Conservation (phyloP, 2,888 invertebrate genomes). For the Muschampia staudingeri region DNA sequence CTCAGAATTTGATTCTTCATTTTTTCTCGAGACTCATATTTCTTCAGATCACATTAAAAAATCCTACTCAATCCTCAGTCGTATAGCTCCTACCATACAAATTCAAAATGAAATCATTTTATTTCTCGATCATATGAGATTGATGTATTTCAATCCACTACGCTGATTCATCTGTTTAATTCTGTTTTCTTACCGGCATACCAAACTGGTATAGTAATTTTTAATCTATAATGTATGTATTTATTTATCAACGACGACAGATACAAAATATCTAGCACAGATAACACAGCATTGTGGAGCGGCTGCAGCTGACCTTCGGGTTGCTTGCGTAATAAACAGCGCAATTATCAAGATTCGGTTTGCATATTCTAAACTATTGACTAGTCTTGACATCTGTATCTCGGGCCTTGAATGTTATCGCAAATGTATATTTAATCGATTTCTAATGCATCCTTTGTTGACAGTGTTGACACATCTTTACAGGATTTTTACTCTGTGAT, state of each 20-base stretch:
- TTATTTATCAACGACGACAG: background rate
- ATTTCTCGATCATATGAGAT: too few species aligned
- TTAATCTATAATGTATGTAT: background rate
- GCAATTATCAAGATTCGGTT: conserved; percentile 23
- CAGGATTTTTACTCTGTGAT: background rate
- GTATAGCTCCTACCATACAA: too few species aligned
- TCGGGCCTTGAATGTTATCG: conserved; percentile 5
- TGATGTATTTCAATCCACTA: too few species aligned
- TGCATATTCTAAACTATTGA: conserved; percentile 21
- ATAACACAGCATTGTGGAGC: conserved; percentile 17
- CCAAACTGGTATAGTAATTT: background rate
- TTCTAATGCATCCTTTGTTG: conserved; percentile 12
- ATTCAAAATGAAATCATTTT: too few species aligned
- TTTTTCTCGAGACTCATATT: too few species aligned
- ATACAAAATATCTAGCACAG: conserved; percentile 25
- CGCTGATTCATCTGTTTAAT: too few species aligned
- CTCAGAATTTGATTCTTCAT: too few species aligned
- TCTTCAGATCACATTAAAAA: too few species aligned
- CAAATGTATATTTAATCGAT: conserved; percentile 20
- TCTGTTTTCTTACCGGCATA: too few species aligned
- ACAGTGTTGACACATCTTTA: background rate
- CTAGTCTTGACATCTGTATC: conserved; percentile 17
- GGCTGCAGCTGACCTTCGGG: conserved; percentile 4
- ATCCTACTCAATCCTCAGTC: too few species aligned
- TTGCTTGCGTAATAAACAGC: conserved; percentile 7